These are phyloP conservation scores for Sacculina carcini DNA, from an alignment of 2,888 invertebrate genomes.

Conservation along the genomic window DNA sequence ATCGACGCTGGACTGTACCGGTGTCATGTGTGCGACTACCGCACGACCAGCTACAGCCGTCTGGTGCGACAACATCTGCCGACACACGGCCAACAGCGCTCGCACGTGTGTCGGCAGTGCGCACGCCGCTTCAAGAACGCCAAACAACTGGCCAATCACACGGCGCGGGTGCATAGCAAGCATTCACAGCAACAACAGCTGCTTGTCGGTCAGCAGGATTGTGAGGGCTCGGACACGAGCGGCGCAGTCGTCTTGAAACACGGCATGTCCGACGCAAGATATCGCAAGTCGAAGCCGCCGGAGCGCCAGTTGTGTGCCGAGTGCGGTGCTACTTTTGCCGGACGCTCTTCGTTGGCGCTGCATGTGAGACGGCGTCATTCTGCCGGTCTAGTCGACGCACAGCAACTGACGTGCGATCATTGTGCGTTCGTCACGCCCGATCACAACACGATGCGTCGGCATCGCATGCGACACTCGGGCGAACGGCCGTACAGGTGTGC, in stretches of 20 bases:
- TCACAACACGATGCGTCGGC: constrained; percentile 52
- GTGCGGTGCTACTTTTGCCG: neutral
- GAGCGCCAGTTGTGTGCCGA: neutral
- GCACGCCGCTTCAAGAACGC: constrained; percentile 49
- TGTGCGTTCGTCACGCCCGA: constrained; percentile 47
- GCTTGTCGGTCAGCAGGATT: too few species aligned
- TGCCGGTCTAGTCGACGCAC: too few species aligned
- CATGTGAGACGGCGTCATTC: too few species aligned
- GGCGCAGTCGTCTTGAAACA: constrained; percentile 37
- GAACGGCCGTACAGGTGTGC: constrained; percentile 48
- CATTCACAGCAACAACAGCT: neutral
- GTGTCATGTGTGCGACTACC: constrained; percentile 37
- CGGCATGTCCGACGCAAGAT: too few species aligned
- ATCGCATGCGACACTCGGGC: constrained; percentile 47
- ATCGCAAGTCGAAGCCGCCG: neutral
- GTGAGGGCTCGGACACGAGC: too few species aligned
- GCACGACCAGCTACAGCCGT: constrained; percentile 29
- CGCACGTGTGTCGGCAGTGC: constrained; percentile 36
- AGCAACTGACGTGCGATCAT: constrained; percentile 36
- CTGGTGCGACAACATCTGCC: constrained; percentile 44
- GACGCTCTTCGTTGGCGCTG: neutral
- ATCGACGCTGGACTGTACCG: constrained; percentile 52
- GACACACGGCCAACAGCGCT: constrained; percentile 38
- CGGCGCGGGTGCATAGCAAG: constrained; percentile 36
- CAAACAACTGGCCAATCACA: constrained; percentile 36